A percentile compares a stretch with the other conserved stretches of the same genome.
These are phyloP conservation scores for Tympanuchus pallidicinctus DNA, from an alignment of 2,113 vertebrate genomes.

Conservation along the genomic window DNA sequence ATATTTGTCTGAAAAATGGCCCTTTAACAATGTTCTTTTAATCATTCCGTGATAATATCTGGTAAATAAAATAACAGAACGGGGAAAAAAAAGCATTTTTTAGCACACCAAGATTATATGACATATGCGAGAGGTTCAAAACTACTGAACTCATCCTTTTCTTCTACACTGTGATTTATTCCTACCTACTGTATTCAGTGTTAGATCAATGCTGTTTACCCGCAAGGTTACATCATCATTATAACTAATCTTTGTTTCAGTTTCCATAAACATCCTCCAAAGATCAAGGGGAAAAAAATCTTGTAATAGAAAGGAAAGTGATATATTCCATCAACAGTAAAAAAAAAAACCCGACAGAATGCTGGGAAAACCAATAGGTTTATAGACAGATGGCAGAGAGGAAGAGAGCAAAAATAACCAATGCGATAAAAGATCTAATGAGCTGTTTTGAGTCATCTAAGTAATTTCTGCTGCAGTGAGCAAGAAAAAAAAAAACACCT, in stretches of 20 bases:
- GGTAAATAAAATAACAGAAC: background rate
- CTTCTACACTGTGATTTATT: conserved; percentile 12
- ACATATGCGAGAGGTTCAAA: background rate
- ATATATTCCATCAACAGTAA: conserved; percentile 3
- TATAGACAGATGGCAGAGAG: conserved; percentile 14
- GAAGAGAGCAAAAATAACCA: conserved; percentile 53
- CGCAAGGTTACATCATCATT: background rate
- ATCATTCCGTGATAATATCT: background rate
- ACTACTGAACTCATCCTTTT: background rate
- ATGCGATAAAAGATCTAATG: background rate
- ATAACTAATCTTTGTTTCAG: conserved; percentile 21
- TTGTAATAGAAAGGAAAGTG: conserved; percentile 10
- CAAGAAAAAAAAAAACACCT: background rate
- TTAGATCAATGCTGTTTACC: conserved; percentile 4
- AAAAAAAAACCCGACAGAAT: background rate
- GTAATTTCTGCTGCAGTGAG: background rate
- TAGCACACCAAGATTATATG: background rate
- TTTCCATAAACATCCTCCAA: conserved; percentile 25
- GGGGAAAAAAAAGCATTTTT: background rate
- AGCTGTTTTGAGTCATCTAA: conserved; percentile 48
- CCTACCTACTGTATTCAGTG: background rate
- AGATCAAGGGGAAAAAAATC: background rate
- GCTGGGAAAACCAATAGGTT: conserved; percentile 18
- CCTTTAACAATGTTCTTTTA: background rate
- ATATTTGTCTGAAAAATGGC: background rate